phyloP scores from a whole-genome alignment of 2,888 invertebrate species.

The Thyatira batis region DNA sequence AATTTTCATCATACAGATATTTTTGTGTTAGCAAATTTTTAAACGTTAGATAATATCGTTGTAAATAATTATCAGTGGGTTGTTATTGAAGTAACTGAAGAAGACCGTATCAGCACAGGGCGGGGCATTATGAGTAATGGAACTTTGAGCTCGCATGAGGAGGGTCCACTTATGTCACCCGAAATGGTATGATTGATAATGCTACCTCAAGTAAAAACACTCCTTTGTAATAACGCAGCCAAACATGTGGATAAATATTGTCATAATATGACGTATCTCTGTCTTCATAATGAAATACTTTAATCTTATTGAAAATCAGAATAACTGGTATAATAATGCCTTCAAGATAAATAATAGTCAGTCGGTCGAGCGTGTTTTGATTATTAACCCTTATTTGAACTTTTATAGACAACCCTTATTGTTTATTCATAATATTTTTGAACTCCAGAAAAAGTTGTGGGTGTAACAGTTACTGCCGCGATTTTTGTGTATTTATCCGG shows the following conservation, averaged over 20 bases:
- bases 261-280: not conserved
- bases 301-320: not conserved
- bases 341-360: no score
- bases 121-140: constrained; percentile 78
- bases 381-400: no score
- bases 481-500: constrained; percentile 24
- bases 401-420: no score
- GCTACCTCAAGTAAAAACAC: constrained; percentile 70
- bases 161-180: constrained; percentile 80
- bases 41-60: not conserved
- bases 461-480: constrained; percentile 30
- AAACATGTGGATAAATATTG: constrained; percentile 3
- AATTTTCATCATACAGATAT: not conserved
- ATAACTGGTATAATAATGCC: no score
- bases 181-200: constrained; percentile 80
- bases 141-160: constrained; percentile 74
- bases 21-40: not conserved
- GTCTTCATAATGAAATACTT: not conserved
- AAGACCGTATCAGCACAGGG: constrained; percentile 71
- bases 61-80: constrained; percentile 28
- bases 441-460: not conserved
- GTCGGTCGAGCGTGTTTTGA: no score
- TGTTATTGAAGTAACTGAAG: constrained; percentile 54
- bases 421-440: not conserved
- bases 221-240: constrained; percentile 53